A percentile compares a stretch with the other conserved stretches of the same genome.
These are phyloP conservation scores for Drosophila robusta DNA, from an alignment of 2,888 invertebrate species.

Conservation along the genomic window DNA sequence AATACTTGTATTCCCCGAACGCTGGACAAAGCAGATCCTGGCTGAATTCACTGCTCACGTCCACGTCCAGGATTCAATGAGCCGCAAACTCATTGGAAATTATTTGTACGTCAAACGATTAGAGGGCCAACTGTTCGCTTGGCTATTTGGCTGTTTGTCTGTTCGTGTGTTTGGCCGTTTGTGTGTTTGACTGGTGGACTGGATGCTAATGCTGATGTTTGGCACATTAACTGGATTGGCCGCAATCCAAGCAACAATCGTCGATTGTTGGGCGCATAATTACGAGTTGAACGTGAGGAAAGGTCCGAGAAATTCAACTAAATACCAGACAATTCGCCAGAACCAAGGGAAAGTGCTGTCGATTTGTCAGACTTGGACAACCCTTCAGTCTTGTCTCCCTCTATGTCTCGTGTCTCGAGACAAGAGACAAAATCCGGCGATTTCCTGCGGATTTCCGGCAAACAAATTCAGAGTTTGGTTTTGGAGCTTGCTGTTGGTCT, in stretches of 20 bases:
- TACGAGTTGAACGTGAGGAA: constrained; percentile 64
- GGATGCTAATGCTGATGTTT: constrained; percentile 73
- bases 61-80: constrained; percentile 76
- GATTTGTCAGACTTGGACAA: constrained; percentile 59
- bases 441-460: constrained; percentile 79
- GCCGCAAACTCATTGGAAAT: constrained; percentile 80
- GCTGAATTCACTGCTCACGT: constrained; percentile 14
- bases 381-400: constrained; percentile 58
- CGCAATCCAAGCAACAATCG: constrained; percentile 61
- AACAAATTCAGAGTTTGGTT: constrained; percentile 77
- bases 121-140: constrained; percentile 26
- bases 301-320: constrained; percentile 59
- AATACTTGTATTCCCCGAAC: constrained; percentile 21
- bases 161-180: constrained; percentile 23
- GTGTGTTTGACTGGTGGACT: constrained; percentile 38
- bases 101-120: constrained; percentile 78
- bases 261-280: constrained; percentile 74
- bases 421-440: constrained; percentile 70
- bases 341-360: constrained; percentile 40
- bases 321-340: constrained; percentile 62
- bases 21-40: constrained; percentile 22
- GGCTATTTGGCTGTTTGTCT: constrained; percentile 17
- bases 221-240: constrained; percentile 77
- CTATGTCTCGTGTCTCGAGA: constrained; percentile 28
- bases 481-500: constrained; percentile 44